These are phyloP conservation scores for Stenchaetothrips biformis DNA, from an alignment of 2,888 invertebrate species.

Conservation along the genomic window DNA sequence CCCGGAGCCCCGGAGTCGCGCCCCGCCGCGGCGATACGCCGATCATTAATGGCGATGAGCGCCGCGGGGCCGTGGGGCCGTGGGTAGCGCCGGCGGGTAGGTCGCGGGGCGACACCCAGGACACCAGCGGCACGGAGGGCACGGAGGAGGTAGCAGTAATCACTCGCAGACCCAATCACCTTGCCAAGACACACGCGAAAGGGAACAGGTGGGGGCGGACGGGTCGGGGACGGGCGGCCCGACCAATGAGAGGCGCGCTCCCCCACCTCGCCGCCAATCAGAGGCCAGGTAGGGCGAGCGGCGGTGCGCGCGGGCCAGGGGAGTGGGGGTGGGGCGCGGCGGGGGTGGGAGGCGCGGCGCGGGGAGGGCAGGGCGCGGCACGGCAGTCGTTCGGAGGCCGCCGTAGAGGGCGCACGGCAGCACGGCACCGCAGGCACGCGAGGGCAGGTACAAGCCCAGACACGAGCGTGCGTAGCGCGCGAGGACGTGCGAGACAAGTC, in stretches of 20 bases:
- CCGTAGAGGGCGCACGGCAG: neutral
- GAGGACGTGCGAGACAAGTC: neutral
- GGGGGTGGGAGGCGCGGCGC: neutral
- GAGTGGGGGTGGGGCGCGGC: neutral
- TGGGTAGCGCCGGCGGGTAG: neutral
- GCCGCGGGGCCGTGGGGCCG: neutral
- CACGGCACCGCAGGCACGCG: neutral
- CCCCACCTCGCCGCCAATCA: constrained; percentile 29
- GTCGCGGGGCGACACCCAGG: neutral
- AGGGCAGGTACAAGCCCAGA: neutral
- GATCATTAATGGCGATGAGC: neutral
- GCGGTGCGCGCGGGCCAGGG: constrained; percentile 27
- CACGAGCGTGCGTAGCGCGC: neutral
- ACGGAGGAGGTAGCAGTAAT: neutral
- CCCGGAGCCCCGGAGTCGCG: neutral
- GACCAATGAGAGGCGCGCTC: constrained; percentile 15
- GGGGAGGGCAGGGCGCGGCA: neutral
- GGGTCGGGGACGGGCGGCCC: neutral
- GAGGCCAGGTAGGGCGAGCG: constrained; percentile 22
- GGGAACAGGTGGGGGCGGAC: constrained; percentile 21
- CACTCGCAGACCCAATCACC: constrained; percentile 14
- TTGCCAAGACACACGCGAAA: neutral
- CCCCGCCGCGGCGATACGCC: too few species aligned
- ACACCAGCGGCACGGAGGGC: neutral
- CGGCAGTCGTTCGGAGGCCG: neutral